These are phyloP conservation scores for Sebastes variabilis DNA, from an alignment of 2,797 vertebrate genomes.

Conservation along the genomic window DNA sequence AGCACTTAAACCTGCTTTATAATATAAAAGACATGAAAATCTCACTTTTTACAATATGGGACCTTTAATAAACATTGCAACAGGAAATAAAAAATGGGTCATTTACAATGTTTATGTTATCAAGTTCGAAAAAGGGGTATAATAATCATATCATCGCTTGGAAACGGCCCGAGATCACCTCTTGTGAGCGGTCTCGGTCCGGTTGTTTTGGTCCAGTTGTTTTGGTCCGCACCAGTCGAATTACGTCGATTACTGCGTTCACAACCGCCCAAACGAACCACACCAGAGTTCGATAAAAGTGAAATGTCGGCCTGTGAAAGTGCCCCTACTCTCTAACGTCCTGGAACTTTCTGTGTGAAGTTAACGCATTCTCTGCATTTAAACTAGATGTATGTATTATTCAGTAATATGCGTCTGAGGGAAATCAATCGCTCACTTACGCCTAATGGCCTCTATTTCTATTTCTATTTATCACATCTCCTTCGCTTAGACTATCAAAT, in stretches of 20 bases:
- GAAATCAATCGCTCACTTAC: not conserved
- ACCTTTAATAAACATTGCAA: not conserved
- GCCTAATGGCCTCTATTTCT: not conserved
- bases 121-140: no score
- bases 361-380: not conserved
- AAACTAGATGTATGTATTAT: not conserved
- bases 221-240: no score
- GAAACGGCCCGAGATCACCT: no score
- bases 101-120: no score
- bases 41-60: no score
- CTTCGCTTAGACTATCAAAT: constrained; percentile 5
- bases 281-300: not conserved
- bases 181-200: no score
- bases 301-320: not conserved
- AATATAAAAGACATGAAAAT: no score
- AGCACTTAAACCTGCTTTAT: no score
- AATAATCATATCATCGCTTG: not conserved
- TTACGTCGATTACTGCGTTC: no score
- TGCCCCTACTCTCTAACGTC: not conserved
- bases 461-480: constrained; percentile 1
- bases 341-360: not conserved
- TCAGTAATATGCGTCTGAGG: not conserved
- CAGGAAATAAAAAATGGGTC: not conserved
- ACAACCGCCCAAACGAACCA: no score
- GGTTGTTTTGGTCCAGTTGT: no score